Evolutionary conservation across 1,140 invertebrate species (phyloP).

Genomic region (Megathymus violae): DNA sequence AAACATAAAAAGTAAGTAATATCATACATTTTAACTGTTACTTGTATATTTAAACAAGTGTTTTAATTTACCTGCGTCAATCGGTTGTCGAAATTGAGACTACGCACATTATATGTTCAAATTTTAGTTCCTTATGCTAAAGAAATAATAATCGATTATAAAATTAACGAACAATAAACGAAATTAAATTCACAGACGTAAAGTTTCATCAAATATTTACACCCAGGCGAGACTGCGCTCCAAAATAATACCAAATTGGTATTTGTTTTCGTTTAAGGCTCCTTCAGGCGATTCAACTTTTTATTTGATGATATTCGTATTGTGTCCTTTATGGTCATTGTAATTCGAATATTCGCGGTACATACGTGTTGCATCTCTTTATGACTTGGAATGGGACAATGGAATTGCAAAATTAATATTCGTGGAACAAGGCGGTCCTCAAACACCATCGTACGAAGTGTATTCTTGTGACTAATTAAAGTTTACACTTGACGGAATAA

Average conservation of each 20-base stretch:
- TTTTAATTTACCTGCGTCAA: no score
- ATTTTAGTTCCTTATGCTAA: no score
- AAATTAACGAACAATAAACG: no score
- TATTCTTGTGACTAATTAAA: no score
- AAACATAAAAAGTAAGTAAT: no score
- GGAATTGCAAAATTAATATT: slow-evolving; percentile 11
- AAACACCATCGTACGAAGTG: neutral
- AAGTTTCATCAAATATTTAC: neutral
- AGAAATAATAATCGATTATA: no score
- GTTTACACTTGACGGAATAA: no score
- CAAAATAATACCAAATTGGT: slow-evolving; percentile 3
- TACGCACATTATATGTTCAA: no score
- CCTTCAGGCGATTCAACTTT: neutral
- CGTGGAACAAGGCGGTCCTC: neutral
- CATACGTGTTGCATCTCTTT: slow-evolving; percentile 19
- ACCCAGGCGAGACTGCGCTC: neutral
- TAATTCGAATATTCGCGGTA: slow-evolving; percentile 11
- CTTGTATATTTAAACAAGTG: no score
- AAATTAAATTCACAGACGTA: neutral
- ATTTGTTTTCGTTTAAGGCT: slow-evolving; percentile 5
- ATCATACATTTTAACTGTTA: no score
- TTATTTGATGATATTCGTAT: slow-evolving; percentile 12
- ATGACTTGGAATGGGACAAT: slow-evolving; percentile 2
- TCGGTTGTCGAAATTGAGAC: no score
- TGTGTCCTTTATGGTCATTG: slow-evolving; percentile 14